Evolutionary conservation across 30 jellyfish, hydroid and myxozoan genomes (phyloP).

Genomic region (Clytia hemisphaerica): DNA sequence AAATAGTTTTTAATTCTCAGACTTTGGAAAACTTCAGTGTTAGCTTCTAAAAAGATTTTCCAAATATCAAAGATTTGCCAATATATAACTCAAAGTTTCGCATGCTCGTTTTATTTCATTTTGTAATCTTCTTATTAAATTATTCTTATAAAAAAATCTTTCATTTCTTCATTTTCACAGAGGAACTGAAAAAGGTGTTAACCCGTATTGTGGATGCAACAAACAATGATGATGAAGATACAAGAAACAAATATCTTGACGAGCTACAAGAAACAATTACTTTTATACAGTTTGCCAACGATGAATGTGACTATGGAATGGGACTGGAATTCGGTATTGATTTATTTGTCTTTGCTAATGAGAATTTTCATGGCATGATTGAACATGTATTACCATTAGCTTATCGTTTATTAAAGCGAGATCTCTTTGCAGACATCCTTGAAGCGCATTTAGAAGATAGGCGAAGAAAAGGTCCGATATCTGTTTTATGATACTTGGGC

Average conservation of each 20-base stretch:
- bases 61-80: too few relatives aligned
- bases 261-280: constrained; percentile 72
- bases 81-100: too few relatives aligned
- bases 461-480: constrained; percentile 11
- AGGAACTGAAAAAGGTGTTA: constrained; percentile 47
- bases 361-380: constrained; percentile 29
- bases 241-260: constrained; percentile 35
- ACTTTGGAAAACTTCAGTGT: too few relatives aligned
- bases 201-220: constrained; percentile 40
- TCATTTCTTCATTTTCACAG: constrained; percentile 25
- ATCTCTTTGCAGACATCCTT: constrained; percentile 38
- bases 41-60: too few relatives aligned
- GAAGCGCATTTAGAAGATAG: constrained; percentile 49
- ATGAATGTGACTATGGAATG: constrained; percentile 95
- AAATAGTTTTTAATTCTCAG: too few relatives aligned
- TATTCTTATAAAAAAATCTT: background rate
- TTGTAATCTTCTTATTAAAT: background rate
- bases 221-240: constrained; percentile 36
- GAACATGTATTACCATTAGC: constrained; percentile 65
- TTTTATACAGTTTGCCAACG: constrained; percentile 81
- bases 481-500: too few relatives aligned
- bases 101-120: background rate
- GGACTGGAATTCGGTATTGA: constrained; percentile 85
- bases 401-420: constrained; percentile 54
- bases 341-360: constrained; percentile 54